Conservation (phyloP, 2,113 vertebrate genomes). For the Pomatorhinus ruficollis region DNA sequence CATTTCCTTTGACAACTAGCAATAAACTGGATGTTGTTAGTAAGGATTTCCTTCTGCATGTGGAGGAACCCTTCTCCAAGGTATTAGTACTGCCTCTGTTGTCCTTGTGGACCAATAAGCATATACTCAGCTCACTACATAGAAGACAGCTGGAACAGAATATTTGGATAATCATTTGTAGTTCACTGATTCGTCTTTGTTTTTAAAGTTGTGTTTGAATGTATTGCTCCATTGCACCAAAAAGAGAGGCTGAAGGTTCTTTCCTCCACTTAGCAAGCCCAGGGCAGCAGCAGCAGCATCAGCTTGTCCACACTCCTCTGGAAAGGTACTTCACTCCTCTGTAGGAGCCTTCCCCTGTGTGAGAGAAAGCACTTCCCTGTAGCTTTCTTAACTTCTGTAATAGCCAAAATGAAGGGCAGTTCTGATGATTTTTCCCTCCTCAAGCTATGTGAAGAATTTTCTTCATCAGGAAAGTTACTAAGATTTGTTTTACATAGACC, state of each 20-base stretch:
- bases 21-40: neutral
- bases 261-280: fast-evolving
- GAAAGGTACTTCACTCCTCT: neutral
- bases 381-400: neutral
- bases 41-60: neutral
- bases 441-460: neutral
- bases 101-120: neutral
- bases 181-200: neutral
- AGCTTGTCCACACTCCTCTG: neutral
- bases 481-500: neutral
- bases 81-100: neutral
- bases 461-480: neutral
- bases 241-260: neutral
- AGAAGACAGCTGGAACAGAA: neutral
- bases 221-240: neutral
- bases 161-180: neutral
- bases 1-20: neutral
- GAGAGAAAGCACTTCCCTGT: neutral
- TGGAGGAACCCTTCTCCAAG: neutral
- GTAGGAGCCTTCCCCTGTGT: neutral
- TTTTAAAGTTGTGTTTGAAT: neutral
- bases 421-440: neutral
- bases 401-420: neutral
- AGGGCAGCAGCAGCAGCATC: neutral
- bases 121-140: neutral